These are phyloP conservation scores for Abrostola triplasia DNA, from an alignment of 2,888 invertebrate genomes.

Conservation along the genomic window DNA sequence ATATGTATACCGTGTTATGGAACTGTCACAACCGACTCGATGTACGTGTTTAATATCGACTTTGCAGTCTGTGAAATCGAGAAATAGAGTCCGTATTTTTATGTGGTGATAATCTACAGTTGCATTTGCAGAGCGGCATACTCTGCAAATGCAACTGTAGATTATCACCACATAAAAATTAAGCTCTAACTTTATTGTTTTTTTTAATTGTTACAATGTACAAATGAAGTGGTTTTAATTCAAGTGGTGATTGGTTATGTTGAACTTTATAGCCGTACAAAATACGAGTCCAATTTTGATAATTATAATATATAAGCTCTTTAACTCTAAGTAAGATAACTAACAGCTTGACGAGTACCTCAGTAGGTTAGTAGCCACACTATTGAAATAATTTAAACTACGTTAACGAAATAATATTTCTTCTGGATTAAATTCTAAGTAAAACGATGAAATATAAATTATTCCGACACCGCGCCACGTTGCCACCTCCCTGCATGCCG, in stretches of 20 bases:
- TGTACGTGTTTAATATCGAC: conserved; percentile 46
- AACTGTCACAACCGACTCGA: conserved; percentile 39
- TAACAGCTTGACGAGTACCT: too few relatives aligned
- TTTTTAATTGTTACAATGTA: too few relatives aligned
- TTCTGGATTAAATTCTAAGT: background rate
- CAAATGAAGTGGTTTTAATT: too few relatives aligned
- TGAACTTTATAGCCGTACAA: too few relatives aligned
- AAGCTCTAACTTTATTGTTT: too few relatives aligned
- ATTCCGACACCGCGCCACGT: background rate
- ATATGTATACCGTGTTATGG: conserved; percentile 18
- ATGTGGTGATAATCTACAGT: conserved; percentile 14
- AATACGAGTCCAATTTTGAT: too few relatives aligned
- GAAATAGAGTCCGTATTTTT: conserved; percentile 28
- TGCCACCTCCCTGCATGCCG: conserved; percentile 1
- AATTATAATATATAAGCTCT: too few relatives aligned
- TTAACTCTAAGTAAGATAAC: too few relatives aligned
- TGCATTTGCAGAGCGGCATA: background rate
- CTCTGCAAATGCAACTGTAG: background rate
- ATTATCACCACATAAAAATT: conserved; percentile 19
- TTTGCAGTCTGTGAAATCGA: conserved; percentile 32
- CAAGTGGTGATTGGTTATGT: too few relatives aligned
- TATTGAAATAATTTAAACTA: background rate
- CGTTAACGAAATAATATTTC: background rate
- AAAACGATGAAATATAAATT: conserved; percentile 1
- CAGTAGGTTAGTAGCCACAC: background rate